A percentile compares a stretch with the other conserved stretches of the same genome.
Conservation (phyloP, 1,140 invertebrate genomes). For the Drosophila sulfurigaster region DNA sequence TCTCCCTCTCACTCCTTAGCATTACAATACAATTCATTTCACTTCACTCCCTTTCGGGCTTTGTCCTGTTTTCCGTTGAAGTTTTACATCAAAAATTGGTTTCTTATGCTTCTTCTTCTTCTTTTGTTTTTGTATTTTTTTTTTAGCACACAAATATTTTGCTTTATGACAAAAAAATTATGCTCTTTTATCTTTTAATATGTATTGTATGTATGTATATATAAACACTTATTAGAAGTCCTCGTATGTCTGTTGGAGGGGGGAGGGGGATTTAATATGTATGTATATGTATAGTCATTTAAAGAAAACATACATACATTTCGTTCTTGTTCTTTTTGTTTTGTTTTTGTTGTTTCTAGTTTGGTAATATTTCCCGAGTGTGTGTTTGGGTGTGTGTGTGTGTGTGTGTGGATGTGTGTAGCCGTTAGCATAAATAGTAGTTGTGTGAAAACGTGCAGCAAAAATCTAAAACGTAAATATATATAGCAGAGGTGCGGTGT, state of each 20-base stretch:
- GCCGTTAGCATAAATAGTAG: constrained; percentile 68
- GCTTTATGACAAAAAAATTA: constrained; percentile 79
- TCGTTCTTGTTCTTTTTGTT: constrained; percentile 19
- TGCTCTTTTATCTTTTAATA: constrained; percentile 58
- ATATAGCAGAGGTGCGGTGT: constrained; percentile 57
- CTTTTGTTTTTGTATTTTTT: constrained; percentile 19
- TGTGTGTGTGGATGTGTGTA: constrained; percentile 32
- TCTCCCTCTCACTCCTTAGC: constrained; percentile 16
- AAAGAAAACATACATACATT: constrained; percentile 57
- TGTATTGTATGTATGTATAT: constrained; percentile 71
- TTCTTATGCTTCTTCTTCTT: constrained; percentile 33
- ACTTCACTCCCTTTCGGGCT: constrained; percentile 22
- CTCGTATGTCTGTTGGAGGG: constrained; percentile 61
- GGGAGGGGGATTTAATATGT: constrained; percentile 36
- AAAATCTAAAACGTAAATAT: constrained; percentile 65
- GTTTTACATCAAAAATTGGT: constrained; percentile 75
- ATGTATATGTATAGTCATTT: constrained; percentile 46
- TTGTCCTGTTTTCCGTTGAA: constrained; percentile 54
- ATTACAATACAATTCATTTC: constrained; percentile 25
- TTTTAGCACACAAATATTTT: constrained; percentile 63
- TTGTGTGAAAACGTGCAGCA: constrained; percentile 73
- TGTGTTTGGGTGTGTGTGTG: constrained; percentile 22
- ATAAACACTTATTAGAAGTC: constrained; percentile 80
- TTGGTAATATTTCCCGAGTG: constrained; percentile 29
- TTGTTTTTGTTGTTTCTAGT: constrained; percentile 10